Base-by-base conservation (phyloP, 2,888 invertebrate species). In the Cataglyphis albicans region DNA sequence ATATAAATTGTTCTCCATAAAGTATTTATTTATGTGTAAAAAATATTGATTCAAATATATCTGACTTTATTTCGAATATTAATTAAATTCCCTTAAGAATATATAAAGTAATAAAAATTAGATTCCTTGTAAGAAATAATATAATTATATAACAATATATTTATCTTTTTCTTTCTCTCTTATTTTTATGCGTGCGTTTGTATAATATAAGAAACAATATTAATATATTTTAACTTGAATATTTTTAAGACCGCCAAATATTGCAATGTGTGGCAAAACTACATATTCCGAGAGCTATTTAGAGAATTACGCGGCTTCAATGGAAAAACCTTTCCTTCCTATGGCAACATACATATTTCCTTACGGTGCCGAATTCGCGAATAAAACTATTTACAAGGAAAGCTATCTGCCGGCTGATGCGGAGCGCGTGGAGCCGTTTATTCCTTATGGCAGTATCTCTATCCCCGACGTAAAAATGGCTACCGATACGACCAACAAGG, bases 401-500 rank as follows among this genome's bases (percentile, higher is more conserved):
- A 93, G 93, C 55, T 94, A 90, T 72, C 55, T 93, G 21, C 91
- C 93, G 1, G 87, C 87, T 25, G 65, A 78, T 3, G 10, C 65
- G 0, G 85, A 92, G n/a, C 84, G 82, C 4, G 85, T 91, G 0
- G 64, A 78, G 7, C 92, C 92, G 0, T 72, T 94, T n/a, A 6
- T 92, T 41, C 94, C 94, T 0, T 86, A 82, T 18, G 74, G 82
- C 21, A 93, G 90, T 80, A 92, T 94, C 35, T 68, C 78, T 6
- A 81, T 91, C 10, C 90, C 94, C 0, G 84, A 91, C 32, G 87
- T 91, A 12, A 93, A 88, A 86, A 94, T 94, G 92, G 74, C 88
- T 1, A 70, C 87, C 18, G 92, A 94, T 25, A 95, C 95, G 5
- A 95, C 95, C 0, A 94, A 83, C 83, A 94, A 94, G 91, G 95